phyloP scores from a whole-genome alignment of 2,797 vertebrate species.

The Lithobates sylvaticus region DNA sequence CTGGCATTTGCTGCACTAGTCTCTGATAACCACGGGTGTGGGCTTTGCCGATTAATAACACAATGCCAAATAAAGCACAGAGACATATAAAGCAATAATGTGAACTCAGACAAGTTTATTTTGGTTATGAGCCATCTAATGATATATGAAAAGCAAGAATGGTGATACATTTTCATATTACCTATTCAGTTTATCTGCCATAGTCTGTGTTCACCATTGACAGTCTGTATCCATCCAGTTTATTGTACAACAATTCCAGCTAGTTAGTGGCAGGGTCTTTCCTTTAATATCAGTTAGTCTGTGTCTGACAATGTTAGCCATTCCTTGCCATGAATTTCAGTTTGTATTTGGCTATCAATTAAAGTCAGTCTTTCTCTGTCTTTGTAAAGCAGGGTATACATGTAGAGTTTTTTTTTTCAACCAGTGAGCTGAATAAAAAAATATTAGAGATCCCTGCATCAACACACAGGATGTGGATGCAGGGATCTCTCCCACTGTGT shows the following conservation, averaged over 20 bases:
- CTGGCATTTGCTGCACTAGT: conserved; percentile 14
- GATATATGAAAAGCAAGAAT: not conserved
- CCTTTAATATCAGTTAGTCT: too few species aligned
- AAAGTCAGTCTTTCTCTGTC: too few species aligned
- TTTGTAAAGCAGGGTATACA: too few species aligned
- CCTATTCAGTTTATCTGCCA: not conserved
- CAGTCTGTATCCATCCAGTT: not conserved
- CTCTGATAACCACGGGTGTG: conserved; percentile 18
- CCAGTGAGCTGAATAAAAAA: too few species aligned
- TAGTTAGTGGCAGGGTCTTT: not conserved
- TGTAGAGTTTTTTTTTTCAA: too few species aligned
- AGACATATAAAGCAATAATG: not conserved
- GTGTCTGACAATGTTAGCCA: too few species aligned
- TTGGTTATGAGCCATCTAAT: not conserved
- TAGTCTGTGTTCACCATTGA: not conserved
- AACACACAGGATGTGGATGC: too few species aligned
- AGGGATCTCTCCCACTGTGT: too few species aligned
- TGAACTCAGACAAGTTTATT: not conserved
- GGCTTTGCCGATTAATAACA: not conserved
- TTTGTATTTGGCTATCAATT: too few species aligned
- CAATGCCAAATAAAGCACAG: not conserved
- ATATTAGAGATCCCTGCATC: too few species aligned
- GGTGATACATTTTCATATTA: not conserved
- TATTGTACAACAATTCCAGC: not conserved
- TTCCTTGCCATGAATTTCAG: too few species aligned